Base-by-base conservation (phyloP, 1,140 invertebrate genomes). In the Melipona quadrifasciata region DNA sequence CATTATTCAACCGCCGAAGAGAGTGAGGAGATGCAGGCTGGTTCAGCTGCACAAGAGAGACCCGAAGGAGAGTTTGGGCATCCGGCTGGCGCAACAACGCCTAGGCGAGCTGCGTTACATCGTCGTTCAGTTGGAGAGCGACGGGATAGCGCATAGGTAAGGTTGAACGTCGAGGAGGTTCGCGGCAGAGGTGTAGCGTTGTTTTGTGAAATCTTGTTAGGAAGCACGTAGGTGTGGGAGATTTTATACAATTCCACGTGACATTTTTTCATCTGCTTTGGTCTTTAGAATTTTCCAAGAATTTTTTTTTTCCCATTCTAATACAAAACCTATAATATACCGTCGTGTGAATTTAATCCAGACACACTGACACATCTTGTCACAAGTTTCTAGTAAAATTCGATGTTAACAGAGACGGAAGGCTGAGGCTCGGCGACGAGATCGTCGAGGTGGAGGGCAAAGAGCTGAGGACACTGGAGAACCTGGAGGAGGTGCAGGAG, bases 381-480 rank as follows among this genome's bases (percentile, higher is more conserved):
- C n/a, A n/a, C n/a, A n/a, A n/a, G n/a, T n/a, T n/a, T n/a, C 39
- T 61, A 61, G n/a, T 0, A 21, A 65, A 51, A n/a, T 39, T 3
- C 24, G 21, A 55, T 67, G 8, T 93, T 87, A 21, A 14, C 94
- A 97, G 97, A 93, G 97, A 98, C 92, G 97, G 97, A 0, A 95
- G 97, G 82, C 95, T 98, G 81, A 96, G 96, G 88, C 95, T 97
- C 70, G 97, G 97, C 12, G 98, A 98, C 94, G 97, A 98, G 95
- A 97, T 98, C 80, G 96, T 98, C 24, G 97, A 98, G 93, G 97
- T 98, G 16, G 98, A 98, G 93, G 97, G 97, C 3, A 96, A 96
- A 90, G 96, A 97, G 84, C 94, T 98, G 82, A 96, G 97, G 73
- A 97, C 97, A 0, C 94, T 98, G 79, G 96, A 96, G 75, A 96